These are phyloP conservation scores for Malthinus seriepunctatus DNA, from an alignment of 2,888 invertebrate genomes.

Conservation along the genomic window DNA sequence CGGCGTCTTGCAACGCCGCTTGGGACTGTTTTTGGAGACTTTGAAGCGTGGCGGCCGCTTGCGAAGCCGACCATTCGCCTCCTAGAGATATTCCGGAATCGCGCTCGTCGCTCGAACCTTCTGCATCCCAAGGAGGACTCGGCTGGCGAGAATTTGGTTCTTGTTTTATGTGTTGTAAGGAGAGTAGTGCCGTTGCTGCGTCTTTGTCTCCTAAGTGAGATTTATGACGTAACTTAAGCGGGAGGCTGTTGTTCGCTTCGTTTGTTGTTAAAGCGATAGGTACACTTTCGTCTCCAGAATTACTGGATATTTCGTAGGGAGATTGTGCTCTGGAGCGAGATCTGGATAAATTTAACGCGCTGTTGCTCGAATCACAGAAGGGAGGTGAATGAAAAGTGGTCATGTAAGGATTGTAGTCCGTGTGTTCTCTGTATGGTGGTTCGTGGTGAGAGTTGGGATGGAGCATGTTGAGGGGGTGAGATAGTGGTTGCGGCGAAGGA, in stretches of 20 bases:
- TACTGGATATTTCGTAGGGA: constrained; percentile 81
- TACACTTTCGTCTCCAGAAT: constrained; percentile 65
- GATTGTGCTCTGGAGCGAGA: constrained; percentile 59
- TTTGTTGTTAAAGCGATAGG: constrained; percentile 51
- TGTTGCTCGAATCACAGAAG: constrained; percentile 56
- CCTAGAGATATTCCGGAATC: constrained; percentile 89
- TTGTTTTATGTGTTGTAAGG: constrained; percentile 83
- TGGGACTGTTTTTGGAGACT: constrained; percentile 50
- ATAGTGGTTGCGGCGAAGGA: constrained; percentile 60
- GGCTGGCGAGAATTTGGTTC: constrained; percentile 75
- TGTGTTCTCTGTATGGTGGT: constrained; percentile 57
- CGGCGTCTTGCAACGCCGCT: constrained; percentile 45
- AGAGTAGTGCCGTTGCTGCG: constrained; percentile 79
- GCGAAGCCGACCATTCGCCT: constrained; percentile 63
- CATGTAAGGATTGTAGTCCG: constrained; percentile 51
- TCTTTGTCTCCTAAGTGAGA: constrained; percentile 88
- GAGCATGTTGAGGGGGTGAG: constrained; percentile 56
- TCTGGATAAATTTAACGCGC: constrained; percentile 74
- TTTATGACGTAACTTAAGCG: constrained; percentile 90
- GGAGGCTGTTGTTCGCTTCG: constrained; percentile 78
- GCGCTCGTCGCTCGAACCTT: constrained; percentile 87
- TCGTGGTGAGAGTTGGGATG: constrained; percentile 56
- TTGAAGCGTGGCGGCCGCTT: constrained; percentile 49
- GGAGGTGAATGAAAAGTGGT: constrained; percentile 39
- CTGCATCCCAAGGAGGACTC: constrained; percentile 85